Percentiles rank a stretch among this genome's conserved stretches.
Conservation (phyloP, 2,888 invertebrate genomes). For the Chaetoderma sp. region DNA sequence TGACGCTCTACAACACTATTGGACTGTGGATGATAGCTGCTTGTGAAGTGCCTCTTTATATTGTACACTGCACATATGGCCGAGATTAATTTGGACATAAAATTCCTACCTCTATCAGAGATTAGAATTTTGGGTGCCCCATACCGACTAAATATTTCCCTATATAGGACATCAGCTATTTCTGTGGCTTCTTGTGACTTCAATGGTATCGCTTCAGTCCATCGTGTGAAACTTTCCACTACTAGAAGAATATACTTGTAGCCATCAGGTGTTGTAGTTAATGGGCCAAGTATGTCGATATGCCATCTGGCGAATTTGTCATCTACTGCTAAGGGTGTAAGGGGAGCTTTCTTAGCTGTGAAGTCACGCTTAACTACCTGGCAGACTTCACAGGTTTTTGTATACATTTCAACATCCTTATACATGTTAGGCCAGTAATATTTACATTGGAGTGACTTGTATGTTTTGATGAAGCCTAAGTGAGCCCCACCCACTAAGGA, state of each 20-base stretch:
- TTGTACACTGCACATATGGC: slow-evolving; percentile 37
- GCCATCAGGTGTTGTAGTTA: slow-evolving; percentile 8
- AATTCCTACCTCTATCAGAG: slow-evolving; percentile 37
- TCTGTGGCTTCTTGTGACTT: slow-evolving; percentile 33
- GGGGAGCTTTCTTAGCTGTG: slow-evolving; percentile 12
- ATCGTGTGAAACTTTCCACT: slow-evolving; percentile 21
- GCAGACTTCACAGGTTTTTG: slow-evolving; percentile 14
- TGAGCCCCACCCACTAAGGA: slow-evolving; percentile 18
- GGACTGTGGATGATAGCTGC: slow-evolving; percentile 36
- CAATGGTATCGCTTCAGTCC: slow-evolving; percentile 39
- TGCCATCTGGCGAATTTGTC: slow-evolving; percentile 15
- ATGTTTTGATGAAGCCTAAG: slow-evolving; percentile 19
- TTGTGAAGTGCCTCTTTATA: slow-evolving; percentile 28
- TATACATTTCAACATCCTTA: slow-evolving; percentile 16
- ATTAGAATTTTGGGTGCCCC: slow-evolving; percentile 33
- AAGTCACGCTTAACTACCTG: slow-evolving; percentile 13
- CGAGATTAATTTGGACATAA: slow-evolving; percentile 32
- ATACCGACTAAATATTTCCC: slow-evolving; percentile 38
- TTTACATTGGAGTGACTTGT: slow-evolving; percentile 8
- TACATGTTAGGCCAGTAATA: slow-evolving; percentile 26
- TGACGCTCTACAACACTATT: slow-evolving; percentile 36
- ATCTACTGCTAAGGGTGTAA: slow-evolving; percentile 13
- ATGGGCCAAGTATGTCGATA: slow-evolving; percentile 25
- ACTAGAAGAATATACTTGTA: neutral
- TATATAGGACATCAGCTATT: slow-evolving; percentile 33